Evolutionary conservation across 1,140 invertebrate genomes (phyloP), one percentile per base, ranked within the genome.

Genomic region (Brachystomella parvula): DNA sequence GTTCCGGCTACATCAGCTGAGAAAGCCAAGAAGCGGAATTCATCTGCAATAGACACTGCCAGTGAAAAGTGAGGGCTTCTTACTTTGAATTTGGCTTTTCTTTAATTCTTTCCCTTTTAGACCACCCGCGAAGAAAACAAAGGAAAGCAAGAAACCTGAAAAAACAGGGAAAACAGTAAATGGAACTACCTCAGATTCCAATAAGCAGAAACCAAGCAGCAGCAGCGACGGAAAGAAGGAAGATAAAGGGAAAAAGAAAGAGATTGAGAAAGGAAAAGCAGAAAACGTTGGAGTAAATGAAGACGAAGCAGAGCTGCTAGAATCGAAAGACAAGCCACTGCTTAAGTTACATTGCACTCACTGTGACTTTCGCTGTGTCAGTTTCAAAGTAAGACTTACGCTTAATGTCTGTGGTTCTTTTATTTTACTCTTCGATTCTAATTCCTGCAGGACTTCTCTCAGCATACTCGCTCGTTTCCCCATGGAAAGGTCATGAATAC

Each of bases 291-390:
- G 24, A 15, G 32, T 31, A 29, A 47, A 56, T 47, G 32, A 17
- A 21, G 56, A 63, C 17, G 68, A 35, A 12, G 47, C 58, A 12
- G 29, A 31, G 28, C 39, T 62, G 17, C 24, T 1, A 9, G 47
- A 63, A 63, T 21, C 26, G 39, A 49, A 0, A 12, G 63, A 62
- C 6, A 67, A 63, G 56, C 58, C 68, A 26, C 49, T 73, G 1
- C 53, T 73, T 2, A 73, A 70, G 62, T 44, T 73, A 15, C 62
- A 67, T 33, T 73, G 71, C 35, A 56, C 64, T 24, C 70, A 70
- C 58, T 73, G 71, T 31, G 47, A 70, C 35, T 49, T 70, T 29
- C 44, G 62, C 2, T 66, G 64, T 47, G 65, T 73, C 31, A 73
- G 63, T 44, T 73, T 66, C 32, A 47, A 68, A 53, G 71, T 72